Conservation (phyloP, 2,888 invertebrate genomes). For the Serripes groenlandicus region DNA sequence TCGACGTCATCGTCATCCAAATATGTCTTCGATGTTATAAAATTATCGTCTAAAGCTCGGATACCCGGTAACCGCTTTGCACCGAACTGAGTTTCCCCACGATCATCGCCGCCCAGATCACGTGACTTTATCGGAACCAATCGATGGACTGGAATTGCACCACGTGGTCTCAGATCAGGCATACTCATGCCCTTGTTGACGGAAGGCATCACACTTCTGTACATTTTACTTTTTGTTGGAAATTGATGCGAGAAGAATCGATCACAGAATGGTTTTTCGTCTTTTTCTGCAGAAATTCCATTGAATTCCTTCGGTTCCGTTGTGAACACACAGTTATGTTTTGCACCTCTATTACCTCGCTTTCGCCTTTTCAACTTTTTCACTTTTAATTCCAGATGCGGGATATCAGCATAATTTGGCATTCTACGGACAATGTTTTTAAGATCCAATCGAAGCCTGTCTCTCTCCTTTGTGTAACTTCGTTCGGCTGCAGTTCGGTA, state of each 20-base stretch:
- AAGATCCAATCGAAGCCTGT: constrained; percentile 68
- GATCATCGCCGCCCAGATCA: not conserved
- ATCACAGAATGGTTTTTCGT: constrained; percentile 76
- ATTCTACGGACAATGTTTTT: constrained; percentile 68
- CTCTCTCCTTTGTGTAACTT: constrained; percentile 64
- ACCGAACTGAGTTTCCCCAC: not conserved
- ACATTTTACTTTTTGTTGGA: constrained; percentile 75
- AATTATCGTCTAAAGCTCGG: constrained; percentile 59
- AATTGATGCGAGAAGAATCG: constrained; percentile 78
- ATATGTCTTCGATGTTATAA: constrained; percentile 41
- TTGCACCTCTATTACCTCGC: constrained; percentile 30
- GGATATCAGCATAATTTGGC: constrained; percentile 72
- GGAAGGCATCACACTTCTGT: constrained; percentile 56
- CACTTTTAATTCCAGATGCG: constrained; percentile 66
- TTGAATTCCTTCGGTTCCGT: constrained; percentile 67
- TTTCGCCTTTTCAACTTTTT: constrained; percentile 45
- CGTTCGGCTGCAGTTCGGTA: constrained; percentile 70
- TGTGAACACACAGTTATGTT: constrained; percentile 66
- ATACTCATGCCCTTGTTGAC: constrained; percentile 62
- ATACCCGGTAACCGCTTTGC: constrained; percentile 40
- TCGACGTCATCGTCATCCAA: constrained; percentile 49
- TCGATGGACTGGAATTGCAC: constrained; percentile 10
- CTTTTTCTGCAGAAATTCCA: constrained; percentile 70
- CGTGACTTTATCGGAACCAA: constrained; percentile 16
- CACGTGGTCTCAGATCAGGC: constrained; percentile 52